Evolutionary conservation across 1,140 invertebrate species (phyloP).

Genomic region (Littorina saxatilis): DNA sequence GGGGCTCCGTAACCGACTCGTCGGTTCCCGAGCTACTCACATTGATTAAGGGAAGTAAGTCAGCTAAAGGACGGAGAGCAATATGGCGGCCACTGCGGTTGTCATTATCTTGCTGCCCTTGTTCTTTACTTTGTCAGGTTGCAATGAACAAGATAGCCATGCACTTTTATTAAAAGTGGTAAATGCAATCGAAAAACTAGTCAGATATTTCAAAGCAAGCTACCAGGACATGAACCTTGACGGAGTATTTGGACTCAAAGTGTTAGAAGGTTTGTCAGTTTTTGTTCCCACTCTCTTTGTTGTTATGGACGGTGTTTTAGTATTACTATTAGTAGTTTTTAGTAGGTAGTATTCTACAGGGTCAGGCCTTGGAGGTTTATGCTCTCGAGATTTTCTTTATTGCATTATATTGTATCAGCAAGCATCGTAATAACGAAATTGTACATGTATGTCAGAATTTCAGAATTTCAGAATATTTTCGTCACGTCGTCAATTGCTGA

Average conservation of each 20-base stretch:
- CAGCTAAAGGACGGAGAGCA: background rate
- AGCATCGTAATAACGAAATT: background rate
- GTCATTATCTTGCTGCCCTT: slow-evolving; percentile 23
- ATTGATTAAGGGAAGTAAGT: background rate
- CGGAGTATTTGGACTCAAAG: slow-evolving; percentile 60
- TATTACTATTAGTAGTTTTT: background rate
- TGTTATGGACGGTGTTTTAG: background rate
- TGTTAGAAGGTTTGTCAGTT: slow-evolving; percentile 57
- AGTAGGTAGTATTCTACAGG: background rate
- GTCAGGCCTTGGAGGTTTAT: too few relatives aligned
- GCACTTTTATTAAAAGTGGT: slow-evolving; percentile 29
- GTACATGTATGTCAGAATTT: background rate
- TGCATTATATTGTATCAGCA: background rate
- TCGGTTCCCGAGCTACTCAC: background rate
- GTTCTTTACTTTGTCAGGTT: background rate
- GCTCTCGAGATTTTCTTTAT: too few relatives aligned
- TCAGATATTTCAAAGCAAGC: slow-evolving; percentile 54
- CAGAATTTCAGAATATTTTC: background rate
- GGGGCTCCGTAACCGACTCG: too few relatives aligned
- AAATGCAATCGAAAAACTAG: slow-evolving; percentile 50
- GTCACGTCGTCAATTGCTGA: too few relatives aligned
- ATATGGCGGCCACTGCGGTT: slow-evolving; percentile 29
- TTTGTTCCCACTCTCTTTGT: background rate
- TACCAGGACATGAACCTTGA: slow-evolving; percentile 57
- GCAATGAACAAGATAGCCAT: slow-evolving; percentile 1